Percentiles rank a stretch among this genome's conserved stretches.
These are phyloP conservation scores for Drosophila formosana DNA, from an alignment of 2,888 invertebrate species.

Conservation along the genomic window DNA sequence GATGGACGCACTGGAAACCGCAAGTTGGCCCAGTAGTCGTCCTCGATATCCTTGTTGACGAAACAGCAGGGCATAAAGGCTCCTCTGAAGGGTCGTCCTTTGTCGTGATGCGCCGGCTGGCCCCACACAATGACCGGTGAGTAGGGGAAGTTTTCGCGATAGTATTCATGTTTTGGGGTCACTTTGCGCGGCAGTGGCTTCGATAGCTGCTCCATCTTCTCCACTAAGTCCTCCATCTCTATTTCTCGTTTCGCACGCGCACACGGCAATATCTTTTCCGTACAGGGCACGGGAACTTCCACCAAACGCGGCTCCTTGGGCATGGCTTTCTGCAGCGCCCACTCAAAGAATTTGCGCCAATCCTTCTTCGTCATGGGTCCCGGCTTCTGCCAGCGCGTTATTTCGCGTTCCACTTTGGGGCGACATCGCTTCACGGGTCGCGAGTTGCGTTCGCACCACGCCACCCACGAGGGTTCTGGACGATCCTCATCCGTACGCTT, in stretches of 20 bases:
- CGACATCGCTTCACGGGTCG: slow-evolving; percentile 30
- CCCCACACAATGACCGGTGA: slow-evolving; percentile 68
- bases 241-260: slow-evolving; percentile 18
- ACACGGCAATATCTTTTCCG: slow-evolving; percentile 39
- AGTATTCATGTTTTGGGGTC: slow-evolving; percentile 58
- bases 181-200: slow-evolving; percentile 51
- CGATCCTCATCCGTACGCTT: slow-evolving; percentile 7
- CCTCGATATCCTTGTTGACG: slow-evolving; percentile 72
- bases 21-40: slow-evolving; percentile 73
- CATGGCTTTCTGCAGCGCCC: slow-evolving; percentile 49
- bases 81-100: slow-evolving; percentile 70
- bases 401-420: not conserved
- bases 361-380: slow-evolving; percentile 63
- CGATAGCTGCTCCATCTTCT: slow-evolving; percentile 50
- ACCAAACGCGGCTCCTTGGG: slow-evolving; percentile 31
- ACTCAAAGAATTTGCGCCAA: slow-evolving; percentile 50
- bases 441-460: slow-evolving; percentile 55
- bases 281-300: slow-evolving; percentile 41
- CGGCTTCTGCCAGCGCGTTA: slow-evolving; percentile 61
- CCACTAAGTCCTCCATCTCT: slow-evolving; percentile 38
- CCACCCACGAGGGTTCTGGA: slow-evolving; percentile 42
- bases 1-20: slow-evolving; percentile 73
- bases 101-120: slow-evolving; percentile 62
- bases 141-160: slow-evolving; percentile 44
- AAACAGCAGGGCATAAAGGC: slow-evolving; percentile 71